Base-by-base conservation (phyloP, 2,888 invertebrate species). In the Miltochrista miniata region DNA sequence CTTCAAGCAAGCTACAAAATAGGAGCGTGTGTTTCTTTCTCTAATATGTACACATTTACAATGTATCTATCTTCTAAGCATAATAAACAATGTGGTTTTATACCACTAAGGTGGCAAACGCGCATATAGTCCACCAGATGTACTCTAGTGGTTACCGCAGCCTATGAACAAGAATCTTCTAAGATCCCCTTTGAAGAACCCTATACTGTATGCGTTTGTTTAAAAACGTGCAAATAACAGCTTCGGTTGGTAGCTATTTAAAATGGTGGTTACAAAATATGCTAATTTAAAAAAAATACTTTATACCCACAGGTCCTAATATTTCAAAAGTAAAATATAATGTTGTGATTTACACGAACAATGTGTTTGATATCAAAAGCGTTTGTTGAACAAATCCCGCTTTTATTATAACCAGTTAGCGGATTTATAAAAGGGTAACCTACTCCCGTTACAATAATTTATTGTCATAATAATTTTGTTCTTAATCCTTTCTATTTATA, bases 401-500 rank as follows among this genome's bases (percentile, higher is more conserved):
- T 66, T 70, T 74, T 79, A 72, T 76, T 60, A 68, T 35, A 67
- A 68, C 67, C 63, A 61, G 72, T 73, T 73, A 59, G 64, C 65
- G 68, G 70, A 63, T 64, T 54, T 30, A 63, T 63, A 70, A 70
- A 70, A 66, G 68, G 63, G 68, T 45, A 52, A 59, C 18, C 18
- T 4, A 24, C 18, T 69, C 53, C 65, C 71, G 70, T 70, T 69
- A 71, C 68, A 72, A 74, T 68, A 64, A 78, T 78, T 80, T 79
- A 76, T 78, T 68, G 64, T 60, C 59, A 65, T 65, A 71, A 76
- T 79, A 76, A 74, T 74, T 81, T 72, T 74, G 70, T 61, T 56
- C 45, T 51, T 76, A 77, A 78, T 76, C 75, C 75, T 52, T 18
- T 29, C 48, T 45, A 60, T 61, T 62, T 56, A 55, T 59, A 47